Evolutionary conservation across 2,888 invertebrate species (phyloP), one percentile per base, ranked within the genome.

Genomic region (Meganola albula): DNA sequence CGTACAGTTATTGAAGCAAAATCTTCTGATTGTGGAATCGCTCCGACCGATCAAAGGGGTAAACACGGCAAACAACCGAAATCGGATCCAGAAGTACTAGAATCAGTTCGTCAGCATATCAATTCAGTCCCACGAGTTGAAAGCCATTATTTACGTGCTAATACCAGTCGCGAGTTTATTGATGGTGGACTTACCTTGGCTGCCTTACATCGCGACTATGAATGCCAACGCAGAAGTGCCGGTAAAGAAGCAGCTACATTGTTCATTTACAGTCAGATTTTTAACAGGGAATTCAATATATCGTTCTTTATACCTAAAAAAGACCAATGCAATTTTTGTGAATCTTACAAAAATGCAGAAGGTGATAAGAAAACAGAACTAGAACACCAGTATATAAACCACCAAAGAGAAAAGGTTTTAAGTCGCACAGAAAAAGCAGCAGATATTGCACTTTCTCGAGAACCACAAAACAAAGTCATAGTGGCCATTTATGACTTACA

Each of bases 31-130:
- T n/a, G n/a, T n/a, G n/a, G n/a, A n/a, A n/a, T n/a, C n/a, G n/a
- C n/a, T n/a, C n/a, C n/a, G n/a, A n/a, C n/a, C n/a, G 49, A 49
- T 45, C 50, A 47, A 21, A 40, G 51, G 4, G 48, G 48, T 1
- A 44, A 45, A 10, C 53, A 48, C 16, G 11, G 18, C 23, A 42
- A 40, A 8, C 18, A 48, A 30, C 25, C 27, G 26, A 48, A 44
- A 8, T 12, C 47, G 31, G 31, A 28, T 20, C 37, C 12, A 31
- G 49, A 46, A 41, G 37, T 44, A 12, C n/a, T 35, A 2, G 10
- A 53, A 27, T 34, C 39, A 11, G 30, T 44, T 16, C 34, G 32
- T 22, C 24, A 35, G 34, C 39, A 44, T 31, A 44, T 44, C 14
- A 37, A 47, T 27, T 33, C 41, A 21, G 35, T 47, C 11, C 41